Conservation (phyloP, 2,797 vertebrate species). For the Streptopelia turtur region DNA sequence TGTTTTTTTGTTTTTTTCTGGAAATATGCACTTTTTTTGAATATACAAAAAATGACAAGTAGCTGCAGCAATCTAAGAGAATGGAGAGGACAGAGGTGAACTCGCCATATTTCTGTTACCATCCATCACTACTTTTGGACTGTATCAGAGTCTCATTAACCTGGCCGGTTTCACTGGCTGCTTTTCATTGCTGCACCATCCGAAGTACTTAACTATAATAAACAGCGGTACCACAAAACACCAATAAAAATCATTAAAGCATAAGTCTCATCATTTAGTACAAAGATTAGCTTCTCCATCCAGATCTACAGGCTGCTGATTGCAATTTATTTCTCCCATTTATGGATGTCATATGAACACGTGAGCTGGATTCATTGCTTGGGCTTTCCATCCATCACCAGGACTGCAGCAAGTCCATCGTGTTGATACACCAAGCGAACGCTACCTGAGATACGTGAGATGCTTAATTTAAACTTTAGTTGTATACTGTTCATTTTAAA, state of each 20-base stretch:
- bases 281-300: constrained; percentile 43
- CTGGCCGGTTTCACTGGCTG: neutral
- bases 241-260: constrained; percentile 65
- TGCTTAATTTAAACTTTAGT: neutral
- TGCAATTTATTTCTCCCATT: constrained; percentile 57
- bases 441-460: neutral
- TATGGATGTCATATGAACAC: neutral
- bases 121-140: neutral
- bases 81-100: neutral
- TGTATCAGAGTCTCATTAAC: neutral
- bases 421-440: neutral
- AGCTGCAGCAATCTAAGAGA: neutral
- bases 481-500: neutral
- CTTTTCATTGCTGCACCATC: neutral
- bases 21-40: neutral
- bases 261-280: constrained; percentile 35
- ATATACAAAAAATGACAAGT: accelerated
- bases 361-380: neutral
- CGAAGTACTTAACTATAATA: constrained; percentile 20
- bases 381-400: neutral
- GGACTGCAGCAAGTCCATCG: neutral
- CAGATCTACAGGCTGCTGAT: constrained; percentile 31
- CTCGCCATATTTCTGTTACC: neutral
- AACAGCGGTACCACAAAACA: constrained; percentile 48
- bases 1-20: neutral